phyloP scores from a whole-genome alignment of 2,888 invertebrate species.

The Halictus quadricinctus region DNA sequence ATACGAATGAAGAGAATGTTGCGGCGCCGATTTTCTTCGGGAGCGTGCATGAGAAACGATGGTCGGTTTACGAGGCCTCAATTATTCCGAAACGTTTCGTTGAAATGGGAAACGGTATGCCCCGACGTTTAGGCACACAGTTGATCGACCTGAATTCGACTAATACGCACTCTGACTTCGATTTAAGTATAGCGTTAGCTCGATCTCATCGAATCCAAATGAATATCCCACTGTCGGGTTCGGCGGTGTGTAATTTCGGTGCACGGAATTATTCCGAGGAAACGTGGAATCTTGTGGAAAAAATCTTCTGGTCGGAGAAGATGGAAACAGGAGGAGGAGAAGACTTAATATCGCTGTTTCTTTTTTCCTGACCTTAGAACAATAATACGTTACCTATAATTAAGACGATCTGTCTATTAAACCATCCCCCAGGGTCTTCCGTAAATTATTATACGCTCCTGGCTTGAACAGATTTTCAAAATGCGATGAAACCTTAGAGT shows the following conservation, averaged over 20 bases:
- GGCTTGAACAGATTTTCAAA: too few relatives aligned
- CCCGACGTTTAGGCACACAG: constrained; percentile 21
- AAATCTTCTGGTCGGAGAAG: background rate
- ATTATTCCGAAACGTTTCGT: constrained; percentile 42
- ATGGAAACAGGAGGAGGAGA: background rate
- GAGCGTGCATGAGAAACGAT: background rate
- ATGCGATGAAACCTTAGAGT: too few relatives aligned
- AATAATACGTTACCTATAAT: too few relatives aligned
- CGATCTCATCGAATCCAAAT: constrained; percentile 45
- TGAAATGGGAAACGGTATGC: constrained; percentile 30
- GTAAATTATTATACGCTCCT: too few relatives aligned
- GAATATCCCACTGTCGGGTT: constrained; percentile 38
- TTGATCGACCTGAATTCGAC: constrained; percentile 38
- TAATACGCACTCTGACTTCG: constrained; percentile 44
- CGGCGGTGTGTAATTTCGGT: constrained; percentile 40
- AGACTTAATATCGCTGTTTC: background rate
- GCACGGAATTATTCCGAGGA: constrained; percentile 28
- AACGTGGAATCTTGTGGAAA: constrained; percentile 29
- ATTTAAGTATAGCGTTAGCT: constrained; percentile 52
- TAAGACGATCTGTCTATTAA: too few relatives aligned
- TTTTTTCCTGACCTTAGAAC: too few relatives aligned
- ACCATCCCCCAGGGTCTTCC: too few relatives aligned
- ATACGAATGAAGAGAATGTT: background rate
- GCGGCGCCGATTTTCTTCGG: background rate
- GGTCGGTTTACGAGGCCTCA: constrained; percentile 16